Conservation (phyloP, 2,113 vertebrate species). For the Chascanopsetta lugubris region DNA sequence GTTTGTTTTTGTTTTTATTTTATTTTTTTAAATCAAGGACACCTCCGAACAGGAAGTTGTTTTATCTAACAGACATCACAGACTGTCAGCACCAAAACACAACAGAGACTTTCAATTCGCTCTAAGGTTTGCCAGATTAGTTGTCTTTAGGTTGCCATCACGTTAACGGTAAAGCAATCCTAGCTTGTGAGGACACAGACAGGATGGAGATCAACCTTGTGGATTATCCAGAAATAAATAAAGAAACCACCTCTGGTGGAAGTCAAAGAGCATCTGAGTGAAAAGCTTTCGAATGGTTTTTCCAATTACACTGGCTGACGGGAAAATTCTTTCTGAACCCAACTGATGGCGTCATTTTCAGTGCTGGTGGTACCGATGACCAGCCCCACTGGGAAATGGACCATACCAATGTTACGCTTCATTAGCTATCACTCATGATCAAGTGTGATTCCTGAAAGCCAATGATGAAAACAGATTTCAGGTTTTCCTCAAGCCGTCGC, state of each 20-base stretch:
- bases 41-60: conserved; percentile 2
- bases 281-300: no score
- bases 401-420: not conserved
- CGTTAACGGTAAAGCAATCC: not conserved
- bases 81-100: conserved; percentile 8
- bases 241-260: not conserved
- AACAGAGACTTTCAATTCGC: not conserved
- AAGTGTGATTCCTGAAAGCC: not conserved
- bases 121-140: not conserved
- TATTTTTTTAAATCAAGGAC: no score
- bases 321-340: not conserved
- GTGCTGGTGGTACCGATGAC: not conserved
- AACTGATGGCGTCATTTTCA: not conserved
- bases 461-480: no score
- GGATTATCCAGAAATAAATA: no score
- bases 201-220: not conserved
- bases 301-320: no score
- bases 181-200: not conserved
- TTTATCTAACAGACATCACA: not conserved
- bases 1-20: no score
- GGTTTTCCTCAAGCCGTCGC: no score
- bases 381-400: not conserved
- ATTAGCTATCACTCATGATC: not conserved
- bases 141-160: conserved; percentile 1
- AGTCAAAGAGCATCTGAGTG: not conserved